Evolutionary conservation across 2,113 vertebrate genomes (phyloP), one percentile per base, ranked within the genome.

Genomic region (Haliaeetus leucogaster): DNA sequence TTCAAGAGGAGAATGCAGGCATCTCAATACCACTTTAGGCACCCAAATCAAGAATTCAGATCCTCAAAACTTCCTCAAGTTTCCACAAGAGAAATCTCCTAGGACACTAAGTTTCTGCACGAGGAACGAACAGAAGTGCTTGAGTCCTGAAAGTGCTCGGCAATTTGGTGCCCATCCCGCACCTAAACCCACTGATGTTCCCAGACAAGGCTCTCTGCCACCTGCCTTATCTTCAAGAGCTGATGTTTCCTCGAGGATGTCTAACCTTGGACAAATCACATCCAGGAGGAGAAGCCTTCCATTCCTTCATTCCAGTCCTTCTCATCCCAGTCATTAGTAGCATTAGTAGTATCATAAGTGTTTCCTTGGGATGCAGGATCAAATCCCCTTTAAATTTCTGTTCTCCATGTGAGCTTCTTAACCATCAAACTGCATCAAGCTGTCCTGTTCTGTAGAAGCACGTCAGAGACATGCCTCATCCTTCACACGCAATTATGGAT

Each of bases 171-270:
- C 55, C 74, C 65, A 3, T 61, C 23, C 66, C 27, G 16, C 43
- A 55, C 34, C 66, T 72, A 61, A 93, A 61, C 26, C 8, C 34
- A n/a, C 22, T 50, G 32, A 53, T 0, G 0, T 73, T 73, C 38
- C 29, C n/a, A 70, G 16, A 74, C 5, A 56, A 63, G 16, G 14
- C 21, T 73, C 86, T 81, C 53, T 73, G 17, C 32, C 32, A 59
- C 23, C 58, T 42, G 26, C 45, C 40, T 83, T 68, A 32, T 38
- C 13, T 89, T 78, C 30, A 42, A 50, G 52, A 74, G 9, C 42
- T 66, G 17, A 65, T 0, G 0, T 20, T 5, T 63, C 42, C 4
- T 26, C 0, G 0, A 80, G 19, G n/a, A 40, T 40, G 6, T 45
- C 47, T 56, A 72, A 58, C 7, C 50, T 82, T 48, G 56, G 13